phyloP scores from a whole-genome alignment of 1,140 invertebrate genomes.

The Dolichoris vasculosae region DNA sequence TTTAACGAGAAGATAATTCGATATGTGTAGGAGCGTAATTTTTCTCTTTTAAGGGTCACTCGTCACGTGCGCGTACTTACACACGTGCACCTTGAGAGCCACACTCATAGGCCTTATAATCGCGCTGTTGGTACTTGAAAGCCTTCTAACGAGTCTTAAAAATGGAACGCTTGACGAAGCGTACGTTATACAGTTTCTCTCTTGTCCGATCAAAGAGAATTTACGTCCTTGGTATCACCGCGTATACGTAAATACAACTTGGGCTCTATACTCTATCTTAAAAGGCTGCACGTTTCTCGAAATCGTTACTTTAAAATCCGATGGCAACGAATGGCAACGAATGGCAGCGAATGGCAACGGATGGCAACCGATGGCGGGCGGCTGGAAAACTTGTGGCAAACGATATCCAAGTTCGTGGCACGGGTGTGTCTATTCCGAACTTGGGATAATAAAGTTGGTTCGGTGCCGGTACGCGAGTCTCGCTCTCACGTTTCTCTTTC shows the following conservation, averaged over 20 bases:
- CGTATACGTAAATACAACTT: not conserved
- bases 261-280: not conserved
- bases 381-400: too few relatives aligned
- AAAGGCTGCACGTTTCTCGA: too few relatives aligned
- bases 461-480: not conserved
- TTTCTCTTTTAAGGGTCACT: not conserved
- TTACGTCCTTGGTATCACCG: not conserved
- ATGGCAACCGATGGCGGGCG: too few relatives aligned
- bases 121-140: not conserved
- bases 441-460: too few relatives aligned
- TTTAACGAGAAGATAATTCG: slow-evolving; percentile 3
- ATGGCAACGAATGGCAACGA: too few relatives aligned
- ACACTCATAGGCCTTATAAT: not conserved
- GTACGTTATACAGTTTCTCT: not conserved
- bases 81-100: not conserved
- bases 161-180: not conserved
- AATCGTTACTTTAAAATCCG: not conserved
- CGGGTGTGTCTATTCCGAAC: not conserved
- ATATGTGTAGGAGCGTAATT: not conserved
- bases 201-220: not conserved
- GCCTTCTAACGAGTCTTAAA: not conserved
- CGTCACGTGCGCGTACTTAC: not conserved
- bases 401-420: too few relatives aligned
- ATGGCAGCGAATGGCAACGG: too few relatives aligned
- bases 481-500: not conserved